Evolutionary conservation across 2,113 vertebrate genomes (phyloP), one percentile per base, ranked within the genome.

Genomic region (Zosterops japonicus): DNA sequence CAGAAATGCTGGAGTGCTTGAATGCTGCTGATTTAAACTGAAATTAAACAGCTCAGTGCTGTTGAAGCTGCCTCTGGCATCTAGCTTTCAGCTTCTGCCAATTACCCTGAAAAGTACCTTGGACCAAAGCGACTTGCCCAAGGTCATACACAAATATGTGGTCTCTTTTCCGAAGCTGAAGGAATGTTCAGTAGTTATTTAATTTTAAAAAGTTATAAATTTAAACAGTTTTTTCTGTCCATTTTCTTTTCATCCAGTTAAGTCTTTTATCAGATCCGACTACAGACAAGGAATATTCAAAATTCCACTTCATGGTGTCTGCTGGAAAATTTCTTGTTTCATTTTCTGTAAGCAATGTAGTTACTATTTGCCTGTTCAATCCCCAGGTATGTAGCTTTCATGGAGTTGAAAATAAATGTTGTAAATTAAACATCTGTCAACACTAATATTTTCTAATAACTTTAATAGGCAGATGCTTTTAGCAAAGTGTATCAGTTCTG

Each of bases 381-480:
- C 91, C 95, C 97, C 87, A 96, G 96, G 94, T 98, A 98, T 87
- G 85, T 97, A 84, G 63, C 39, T 97, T 97, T 95, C 95, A 97
- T 92, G 96, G 29, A 96, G 63, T 68, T 64, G 83, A 97, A 97
- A 97, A 97, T 94, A 98, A 97, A 97, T 96, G 97, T 95, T 97
- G 92, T 94, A 97, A 98, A 97, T 94, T 92, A 97, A 98, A 97
- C 97, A 98, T 97, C 97, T 98, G 96, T 95, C 96, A 94, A 97
- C 56, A 80, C 96, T 95, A 96, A 97, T 97, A 98, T 98, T 98
- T 98, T 98, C 96, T 97, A 98, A 97, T 97, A 97, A 95, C 82
- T 96, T 98, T 98, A 98, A 98, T 97, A 97, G 96, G 92, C 96
- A 97, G 96, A 97, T 97, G 96, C 97, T 95, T 98, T 97, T 89